A percentile compares a stretch with the other conserved stretches of the same genome.
Evolutionary conservation across 2,797 vertebrate species (phyloP).

Genomic region (Arctocebus calabarensis): DNA sequence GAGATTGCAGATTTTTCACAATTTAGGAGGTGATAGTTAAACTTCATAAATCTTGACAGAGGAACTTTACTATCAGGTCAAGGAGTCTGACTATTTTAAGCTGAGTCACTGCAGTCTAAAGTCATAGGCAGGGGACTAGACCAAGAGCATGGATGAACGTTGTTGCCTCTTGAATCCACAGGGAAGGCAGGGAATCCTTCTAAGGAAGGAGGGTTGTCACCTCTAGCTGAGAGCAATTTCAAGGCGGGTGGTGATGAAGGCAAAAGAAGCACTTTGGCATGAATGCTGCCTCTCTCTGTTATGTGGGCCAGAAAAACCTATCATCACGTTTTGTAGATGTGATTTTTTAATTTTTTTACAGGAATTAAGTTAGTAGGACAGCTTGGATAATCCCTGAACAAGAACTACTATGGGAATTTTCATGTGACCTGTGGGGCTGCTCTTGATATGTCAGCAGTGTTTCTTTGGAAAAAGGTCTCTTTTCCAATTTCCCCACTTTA

Average conservation of each 20-base stretch:
- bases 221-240: background rate
- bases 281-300: background rate
- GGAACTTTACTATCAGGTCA: background rate
- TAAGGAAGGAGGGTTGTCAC: background rate
- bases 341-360: constrained; percentile 16
- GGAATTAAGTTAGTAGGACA: background rate
- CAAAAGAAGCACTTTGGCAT: background rate
- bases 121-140: background rate
- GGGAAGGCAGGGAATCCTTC: background rate
- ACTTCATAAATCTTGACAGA: constrained; percentile 7
- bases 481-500: background rate
- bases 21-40: background rate
- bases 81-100: background rate
- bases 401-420: background rate
- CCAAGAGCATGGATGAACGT: background rate
- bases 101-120: background rate
- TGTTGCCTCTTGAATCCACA: background rate
- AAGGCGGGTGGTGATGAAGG: background rate
- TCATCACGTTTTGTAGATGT: background rate
- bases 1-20: background rate
- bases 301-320: background rate
- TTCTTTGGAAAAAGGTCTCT: background rate
- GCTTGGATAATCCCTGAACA: background rate
- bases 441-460: background rate
- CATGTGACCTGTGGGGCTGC: background rate